These are phyloP conservation scores for Orientallactaga sibirica DNA, from an alignment of 2,797 vertebrate species.

Conservation along the genomic window DNA sequence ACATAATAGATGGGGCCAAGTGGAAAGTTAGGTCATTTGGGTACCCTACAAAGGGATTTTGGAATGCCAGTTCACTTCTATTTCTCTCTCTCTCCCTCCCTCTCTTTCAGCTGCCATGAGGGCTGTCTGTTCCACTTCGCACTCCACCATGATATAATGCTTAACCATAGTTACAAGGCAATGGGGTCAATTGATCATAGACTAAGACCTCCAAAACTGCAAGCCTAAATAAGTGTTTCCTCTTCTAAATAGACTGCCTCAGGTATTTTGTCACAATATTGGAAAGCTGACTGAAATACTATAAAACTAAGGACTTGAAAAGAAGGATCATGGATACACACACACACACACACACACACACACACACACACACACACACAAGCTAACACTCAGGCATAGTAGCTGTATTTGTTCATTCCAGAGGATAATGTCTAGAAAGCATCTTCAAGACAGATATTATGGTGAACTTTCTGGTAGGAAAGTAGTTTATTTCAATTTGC, in stretches of 20 bases:
- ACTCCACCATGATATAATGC: no score
- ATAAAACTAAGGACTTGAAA: neutral
- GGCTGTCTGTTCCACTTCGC: neutral
- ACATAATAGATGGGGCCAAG: neutral
- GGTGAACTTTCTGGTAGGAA: conserved; percentile 12
- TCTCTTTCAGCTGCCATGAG: neutral
- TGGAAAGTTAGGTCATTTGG: neutral
- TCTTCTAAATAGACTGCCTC: neutral
- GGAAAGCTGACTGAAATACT: neutral
- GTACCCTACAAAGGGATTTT: neutral
- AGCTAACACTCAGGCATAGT: neutral
- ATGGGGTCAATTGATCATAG: neutral
- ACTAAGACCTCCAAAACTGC: no score
- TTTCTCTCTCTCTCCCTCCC: neutral
- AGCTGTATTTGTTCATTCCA: neutral
- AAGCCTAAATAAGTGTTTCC: no score
- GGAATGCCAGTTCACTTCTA: neutral
- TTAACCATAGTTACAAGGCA: neutral
- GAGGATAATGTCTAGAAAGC: neutral
- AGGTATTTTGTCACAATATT: neutral
- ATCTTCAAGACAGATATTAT: neutral
- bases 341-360: no score
- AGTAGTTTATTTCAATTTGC: neutral
- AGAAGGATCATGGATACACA: no score
- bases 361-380: no score